Conservation (phyloP, 2,888 invertebrate genomes). For the Cataglyphis rosenhaueri region DNA sequence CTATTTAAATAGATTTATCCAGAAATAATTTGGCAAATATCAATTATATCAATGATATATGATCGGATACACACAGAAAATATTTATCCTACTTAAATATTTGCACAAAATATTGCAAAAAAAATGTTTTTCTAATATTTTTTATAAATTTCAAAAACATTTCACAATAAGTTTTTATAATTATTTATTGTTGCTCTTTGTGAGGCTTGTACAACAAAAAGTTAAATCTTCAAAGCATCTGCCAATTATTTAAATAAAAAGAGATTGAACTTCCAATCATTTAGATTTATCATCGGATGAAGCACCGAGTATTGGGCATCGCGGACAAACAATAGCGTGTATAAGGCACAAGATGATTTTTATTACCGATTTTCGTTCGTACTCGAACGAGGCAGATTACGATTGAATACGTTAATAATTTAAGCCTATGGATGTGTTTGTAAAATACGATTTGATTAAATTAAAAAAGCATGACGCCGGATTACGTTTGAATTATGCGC, state of each 20-base stretch:
- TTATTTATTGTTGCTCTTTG: neutral
- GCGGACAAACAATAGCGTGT: conserved; percentile 53
- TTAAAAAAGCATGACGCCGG: neutral
- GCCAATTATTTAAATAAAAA: conserved; percentile 19
- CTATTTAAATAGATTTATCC: neutral
- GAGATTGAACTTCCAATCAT: neutral
- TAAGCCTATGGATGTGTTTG: neutral
- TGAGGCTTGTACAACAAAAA: neutral
- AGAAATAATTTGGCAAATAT: neutral
- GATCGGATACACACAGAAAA: neutral
- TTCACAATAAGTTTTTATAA: neutral
- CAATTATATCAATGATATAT: neutral
- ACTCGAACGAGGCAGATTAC: conserved; percentile 42
- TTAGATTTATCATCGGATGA: conserved; percentile 45
- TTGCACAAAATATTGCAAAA: conserved; percentile 1
- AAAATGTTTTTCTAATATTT: conserved; percentile 1
- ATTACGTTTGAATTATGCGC: neutral
- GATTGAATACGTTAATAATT: conserved; percentile 18
- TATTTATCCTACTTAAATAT: neutral
- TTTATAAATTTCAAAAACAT: conserved; percentile 1
- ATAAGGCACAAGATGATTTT: conserved; percentile 62
- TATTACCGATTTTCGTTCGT: conserved; percentile 61
- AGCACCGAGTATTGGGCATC: conserved; percentile 61
- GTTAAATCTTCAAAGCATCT: neutral
- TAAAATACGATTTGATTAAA: conserved; percentile 32